Evolutionary conservation across 2,888 invertebrate genomes (phyloP), one percentile per base, ranked within the genome.

Genomic region (Priapulus caudatus): DNA sequence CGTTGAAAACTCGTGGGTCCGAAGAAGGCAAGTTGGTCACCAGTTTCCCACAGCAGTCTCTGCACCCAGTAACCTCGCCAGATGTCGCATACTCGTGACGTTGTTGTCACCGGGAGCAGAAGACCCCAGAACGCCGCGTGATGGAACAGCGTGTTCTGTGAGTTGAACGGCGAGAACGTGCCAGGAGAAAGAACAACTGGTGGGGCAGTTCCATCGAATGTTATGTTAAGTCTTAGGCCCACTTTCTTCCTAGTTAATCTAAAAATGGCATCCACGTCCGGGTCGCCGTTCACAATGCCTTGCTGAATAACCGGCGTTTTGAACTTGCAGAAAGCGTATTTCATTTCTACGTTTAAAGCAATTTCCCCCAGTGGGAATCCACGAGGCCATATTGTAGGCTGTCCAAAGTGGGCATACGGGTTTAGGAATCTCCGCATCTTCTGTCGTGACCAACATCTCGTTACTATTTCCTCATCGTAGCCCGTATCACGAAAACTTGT

Each of bases 221-320:
- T 52, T 22, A 63, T 48, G 24, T 60, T 52, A 5, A 63, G 51
- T 18, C 23, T 48, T 16, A 48, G 43, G 4, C 43, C n/a, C 1
- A 55, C 47, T 15, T 33, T 45, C 24, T 56, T 57, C 23, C 63
- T 49, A 5, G 63, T 63, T 43, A 65, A 56, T 49, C 65, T 45
- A 52, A 57, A 63, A 5, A 65, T 54, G 23, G 65, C 63, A 56
- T 65, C 65, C 43, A 66, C 60, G 54, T 65, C 65, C 1, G 65
- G 65, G 50, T 65, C 64, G 3, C 62, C 63, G 47, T 63, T 60
- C 23, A 61, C 63, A 1, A 65, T 46, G 4, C 64, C 61, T 52
- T 65, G 65, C 47, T 65, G 64, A 15, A 65, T 58, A 19, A 56
- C 50, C 0, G 64, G 64, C 2, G 57, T 55, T 4, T 45, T 16